A percentile compares a stretch with the other conserved stretches of the same genome.
Conservation (phyloP, 2,797 vertebrate genomes). For the Melopsittacus undulatus region DNA sequence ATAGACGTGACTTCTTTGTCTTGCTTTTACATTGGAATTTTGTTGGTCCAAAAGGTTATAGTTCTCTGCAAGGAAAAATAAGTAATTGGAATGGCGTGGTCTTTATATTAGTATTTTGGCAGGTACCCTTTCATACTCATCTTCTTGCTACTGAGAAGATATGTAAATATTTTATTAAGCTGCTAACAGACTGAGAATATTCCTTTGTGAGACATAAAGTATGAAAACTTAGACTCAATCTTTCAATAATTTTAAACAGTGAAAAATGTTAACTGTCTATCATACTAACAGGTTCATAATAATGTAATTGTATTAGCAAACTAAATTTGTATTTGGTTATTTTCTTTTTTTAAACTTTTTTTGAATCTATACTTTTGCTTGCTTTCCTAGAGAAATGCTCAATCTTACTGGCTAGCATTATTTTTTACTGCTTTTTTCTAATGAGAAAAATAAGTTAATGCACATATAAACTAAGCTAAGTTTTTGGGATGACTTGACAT, state of each 20-base stretch:
- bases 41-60: neutral
- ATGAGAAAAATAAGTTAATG: neutral
- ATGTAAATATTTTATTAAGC: conserved; percentile 50
- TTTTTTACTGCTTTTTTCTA: neutral
- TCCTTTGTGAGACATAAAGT: conserved; percentile 26
- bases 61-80: neutral
- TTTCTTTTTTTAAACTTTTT: neutral
- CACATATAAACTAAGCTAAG: neutral
- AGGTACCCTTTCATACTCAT: neutral
- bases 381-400: neutral
- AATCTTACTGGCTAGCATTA: neutral
- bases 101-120: conserved; percentile 21
- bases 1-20: neutral
- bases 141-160: conserved; percentile 29
- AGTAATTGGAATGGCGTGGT: neutral
- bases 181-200: conserved; percentile 5
- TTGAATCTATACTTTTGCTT: neutral
- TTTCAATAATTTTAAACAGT: neutral
- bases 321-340: neutral
- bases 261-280: neutral
- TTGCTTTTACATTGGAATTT: neutral
- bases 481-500: neutral
- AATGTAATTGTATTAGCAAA: neutral
- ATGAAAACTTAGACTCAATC: neutral
- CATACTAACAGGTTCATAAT: neutral